Evolutionary conservation across 1,140 invertebrate species (phyloP), one percentile per base, ranked within the genome.

Genomic region (Drosophila prosaltans): DNA sequence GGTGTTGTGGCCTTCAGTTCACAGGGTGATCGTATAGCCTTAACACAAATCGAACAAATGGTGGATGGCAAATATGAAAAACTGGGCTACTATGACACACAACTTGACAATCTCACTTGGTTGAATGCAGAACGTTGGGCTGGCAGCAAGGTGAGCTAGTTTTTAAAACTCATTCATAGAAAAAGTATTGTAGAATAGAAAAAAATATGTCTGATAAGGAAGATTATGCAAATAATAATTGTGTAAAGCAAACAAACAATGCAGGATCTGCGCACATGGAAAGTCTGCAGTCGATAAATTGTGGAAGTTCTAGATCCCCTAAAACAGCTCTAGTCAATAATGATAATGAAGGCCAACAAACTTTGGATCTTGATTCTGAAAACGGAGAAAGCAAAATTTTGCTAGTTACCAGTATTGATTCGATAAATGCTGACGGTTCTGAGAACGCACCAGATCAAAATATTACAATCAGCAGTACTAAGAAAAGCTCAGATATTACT

Each of bases 41-140:
- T 98, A 92, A 99, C 98, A 6, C 97, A 99, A 93, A 98, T 99
- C 72, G 99, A 99, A 92, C 99, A 99, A 93, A 96, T 99, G 93
- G 95, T 96, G 80, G 96, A 98, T 93, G 98, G 98, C 59, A 97
- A 97, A 89, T 99, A 99, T 92, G 95, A 97, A 11, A 97, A 98
- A 82, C 93, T 99, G n/a, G 98, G 98, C 7, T 99, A 98, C 92
- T 99, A 99, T 91, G 98, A 99, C 92, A 98, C 97, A 21, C 97
- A 97, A 85, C 96, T 95, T 39, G 97, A 99, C 92, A 98, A 99
- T 93, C 94, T 99, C 2, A 98, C 97, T 1, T 99, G 98, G 98
- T 94, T 96, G 43, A 96, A 97, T 81, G 94, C 94, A 81, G 98
- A 99, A 91, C 94, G 95, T 79, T 99, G 98, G 98, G 95, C 95